A percentile compares a stretch with the other conserved stretches of the same genome.
These are phyloP conservation scores for Piliocolobus tephrosceles DNA, from an alignment of 2,113 vertebrate genomes.

Conservation along the genomic window DNA sequence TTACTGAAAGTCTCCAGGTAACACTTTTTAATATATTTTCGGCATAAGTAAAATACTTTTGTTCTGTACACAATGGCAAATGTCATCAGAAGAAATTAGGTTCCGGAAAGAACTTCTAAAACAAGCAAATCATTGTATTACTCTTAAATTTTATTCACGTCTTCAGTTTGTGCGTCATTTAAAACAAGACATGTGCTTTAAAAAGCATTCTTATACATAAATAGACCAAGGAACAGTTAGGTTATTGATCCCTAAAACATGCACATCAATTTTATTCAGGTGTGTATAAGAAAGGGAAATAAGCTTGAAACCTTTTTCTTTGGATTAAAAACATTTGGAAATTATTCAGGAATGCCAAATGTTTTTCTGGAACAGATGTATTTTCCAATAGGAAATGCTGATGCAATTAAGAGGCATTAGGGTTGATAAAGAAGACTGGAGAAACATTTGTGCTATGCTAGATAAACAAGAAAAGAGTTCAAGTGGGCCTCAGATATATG, in stretches of 20 bases:
- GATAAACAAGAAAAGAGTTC: neutral
- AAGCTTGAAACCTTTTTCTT: slow-evolving; percentile 39
- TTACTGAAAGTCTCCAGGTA: neutral
- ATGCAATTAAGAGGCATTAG: slow-evolving; percentile 58
- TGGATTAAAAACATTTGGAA: slow-evolving; percentile 53
- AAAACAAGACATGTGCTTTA: slow-evolving; percentile 57
- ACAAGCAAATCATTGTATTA: slow-evolving; percentile 12
- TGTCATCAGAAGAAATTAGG: neutral
- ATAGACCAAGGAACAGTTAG: slow-evolving; percentile 49
- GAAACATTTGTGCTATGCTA: neutral
- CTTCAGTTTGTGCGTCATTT: slow-evolving; percentile 62
- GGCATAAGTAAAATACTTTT: neutral
- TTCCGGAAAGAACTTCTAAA: slow-evolving; percentile 52
- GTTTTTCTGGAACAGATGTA: slow-evolving; percentile 28
- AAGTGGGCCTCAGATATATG: neutral
- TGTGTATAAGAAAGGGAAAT: slow-evolving; percentile 61
- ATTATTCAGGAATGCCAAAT: slow-evolving; percentile 41
- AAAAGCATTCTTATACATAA: slow-evolving; percentile 70
- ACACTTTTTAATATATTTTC: slow-evolving; percentile 8
- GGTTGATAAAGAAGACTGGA: slow-evolving; percentile 40
- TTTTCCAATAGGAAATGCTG: slow-evolving; percentile 48
- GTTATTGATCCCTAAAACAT: slow-evolving; percentile 66
- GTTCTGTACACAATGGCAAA: neutral
- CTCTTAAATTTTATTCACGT: slow-evolving; percentile 71
- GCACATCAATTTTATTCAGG: slow-evolving; percentile 60